Percentiles rank a stretch among this genome's conserved stretches.
These are phyloP conservation scores for Grantiella picta DNA, from an alignment of 2,113 vertebrate species.

Conservation along the genomic window DNA sequence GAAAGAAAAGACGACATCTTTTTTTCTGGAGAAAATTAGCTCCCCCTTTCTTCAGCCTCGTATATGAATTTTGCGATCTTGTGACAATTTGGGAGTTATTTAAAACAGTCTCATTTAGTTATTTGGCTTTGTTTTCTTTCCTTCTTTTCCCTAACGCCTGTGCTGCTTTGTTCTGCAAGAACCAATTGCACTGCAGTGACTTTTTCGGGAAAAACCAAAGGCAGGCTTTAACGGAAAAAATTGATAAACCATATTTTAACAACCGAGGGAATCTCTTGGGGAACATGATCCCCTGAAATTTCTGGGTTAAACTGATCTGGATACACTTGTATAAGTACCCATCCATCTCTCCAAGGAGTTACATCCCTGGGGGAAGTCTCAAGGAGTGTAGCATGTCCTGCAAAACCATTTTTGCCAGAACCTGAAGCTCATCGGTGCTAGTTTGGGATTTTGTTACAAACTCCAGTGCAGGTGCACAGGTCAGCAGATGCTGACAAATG, in stretches of 20 bases:
- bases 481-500: slow-evolving; percentile 21
- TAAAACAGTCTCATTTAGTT: neutral
- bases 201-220: neutral
- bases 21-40: slow-evolving; percentile 14
- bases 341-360: neutral
- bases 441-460: slow-evolving; percentile 31
- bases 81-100: neutral
- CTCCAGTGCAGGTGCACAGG: neutral
- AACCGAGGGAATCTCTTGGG: neutral
- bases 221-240: neutral
- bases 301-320: neutral
- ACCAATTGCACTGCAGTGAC: neutral
- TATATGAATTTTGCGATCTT: neutral
- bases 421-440: neutral
- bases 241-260: neutral
- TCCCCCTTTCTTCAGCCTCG: neutral
- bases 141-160: neutral
- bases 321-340: neutral
- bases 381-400: neutral
- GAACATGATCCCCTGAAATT: neutral
- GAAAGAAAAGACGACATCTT: neutral
- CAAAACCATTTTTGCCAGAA: neutral
- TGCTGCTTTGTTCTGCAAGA: neutral
- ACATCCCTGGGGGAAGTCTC: neutral
- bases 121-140: neutral